Conservation (phyloP, 37 sponge, comb jelly and placozoan genomes). For the Aplysina aerophoba region DNA sequence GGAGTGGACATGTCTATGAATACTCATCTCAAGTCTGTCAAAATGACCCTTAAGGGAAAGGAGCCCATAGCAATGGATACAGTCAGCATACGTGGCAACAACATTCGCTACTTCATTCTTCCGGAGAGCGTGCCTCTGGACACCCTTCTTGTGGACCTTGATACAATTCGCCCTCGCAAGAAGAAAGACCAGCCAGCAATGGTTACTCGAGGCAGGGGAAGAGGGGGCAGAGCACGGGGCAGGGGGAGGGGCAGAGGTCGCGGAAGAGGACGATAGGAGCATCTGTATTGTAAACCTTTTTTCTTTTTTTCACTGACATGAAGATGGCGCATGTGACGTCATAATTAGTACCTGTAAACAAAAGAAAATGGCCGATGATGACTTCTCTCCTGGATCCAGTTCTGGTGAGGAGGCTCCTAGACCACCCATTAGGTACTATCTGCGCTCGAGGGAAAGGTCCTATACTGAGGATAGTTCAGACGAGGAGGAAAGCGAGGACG, state of each 20-base stretch:
- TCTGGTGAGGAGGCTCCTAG: too few species aligned
- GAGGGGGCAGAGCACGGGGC: constrained; percentile 2
- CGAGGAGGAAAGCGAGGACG: too few species aligned
- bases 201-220: constrained; percentile 19
- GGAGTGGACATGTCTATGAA: constrained; percentile 99
- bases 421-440: too few species aligned
- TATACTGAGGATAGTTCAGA: too few species aligned
- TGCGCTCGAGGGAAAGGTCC: too few species aligned
- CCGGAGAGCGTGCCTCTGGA: constrained; percentile 97
- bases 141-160: constrained; percentile 85
- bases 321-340: too few species aligned
- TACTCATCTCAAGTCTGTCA: constrained; percentile 97
- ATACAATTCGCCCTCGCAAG: neutral
- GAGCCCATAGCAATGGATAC: constrained; percentile 92
- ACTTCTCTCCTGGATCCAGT: too few species aligned
- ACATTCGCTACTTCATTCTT: constrained; percentile 93
- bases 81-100: constrained; percentile 94
- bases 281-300: neutral
- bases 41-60: constrained; percentile 94
- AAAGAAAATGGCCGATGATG: too few species aligned
- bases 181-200: constrained; percentile 12
- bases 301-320: neutral
- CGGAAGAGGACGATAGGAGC: constrained; percentile 29
- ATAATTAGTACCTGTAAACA: too few species aligned
- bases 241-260: constrained; percentile 20